Evolutionary conservation across 2,113 vertebrate species (phyloP).

Genomic region (Megatriorchis doriae): DNA sequence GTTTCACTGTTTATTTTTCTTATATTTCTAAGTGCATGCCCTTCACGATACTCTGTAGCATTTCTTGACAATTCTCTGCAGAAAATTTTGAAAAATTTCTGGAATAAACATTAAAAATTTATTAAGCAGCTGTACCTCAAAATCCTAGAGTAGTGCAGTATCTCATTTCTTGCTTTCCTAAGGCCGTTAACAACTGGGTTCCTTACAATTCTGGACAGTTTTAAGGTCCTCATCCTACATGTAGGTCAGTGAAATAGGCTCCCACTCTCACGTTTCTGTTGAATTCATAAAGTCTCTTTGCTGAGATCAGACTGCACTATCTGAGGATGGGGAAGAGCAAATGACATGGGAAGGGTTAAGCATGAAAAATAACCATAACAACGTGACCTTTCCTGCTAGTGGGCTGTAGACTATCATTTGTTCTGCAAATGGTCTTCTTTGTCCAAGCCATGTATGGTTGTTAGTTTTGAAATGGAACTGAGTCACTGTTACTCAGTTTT

Average conservation of each 20-base stretch:
- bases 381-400: neutral
- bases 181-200: neutral
- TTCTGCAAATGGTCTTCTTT: neutral
- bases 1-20: neutral
- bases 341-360: neutral
- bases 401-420: neutral
- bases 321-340: neutral
- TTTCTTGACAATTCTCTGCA: neutral
- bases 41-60: neutral
- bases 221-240: accelerated
- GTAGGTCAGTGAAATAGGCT: neutral
- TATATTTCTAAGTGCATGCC: accelerated
- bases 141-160: neutral
- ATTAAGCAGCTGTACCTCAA: neutral
- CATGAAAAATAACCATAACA: neutral
- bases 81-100: neutral
- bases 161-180: neutral
- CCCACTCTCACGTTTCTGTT: neutral
- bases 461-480: neutral
- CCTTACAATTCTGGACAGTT: neutral
- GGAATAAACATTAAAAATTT: neutral
- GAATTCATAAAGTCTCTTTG: neutral
- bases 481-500: neutral
- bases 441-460: neutral
- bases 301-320: neutral